These are phyloP conservation scores for Noturus placidus DNA, from an alignment of 2,113 vertebrate genomes.

Conservation along the genomic window DNA sequence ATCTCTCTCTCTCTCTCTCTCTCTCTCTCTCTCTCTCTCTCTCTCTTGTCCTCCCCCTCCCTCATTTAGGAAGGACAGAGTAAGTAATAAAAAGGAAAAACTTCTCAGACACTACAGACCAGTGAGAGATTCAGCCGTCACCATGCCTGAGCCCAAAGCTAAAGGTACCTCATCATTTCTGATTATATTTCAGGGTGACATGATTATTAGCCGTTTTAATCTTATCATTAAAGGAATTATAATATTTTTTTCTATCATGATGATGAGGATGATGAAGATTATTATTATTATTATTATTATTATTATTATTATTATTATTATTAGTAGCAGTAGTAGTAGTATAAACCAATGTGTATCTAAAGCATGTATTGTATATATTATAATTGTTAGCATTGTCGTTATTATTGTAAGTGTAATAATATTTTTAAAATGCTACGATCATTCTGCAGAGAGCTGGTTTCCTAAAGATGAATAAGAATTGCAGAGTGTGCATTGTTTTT, in stretches of 20 bases:
- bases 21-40: background rate
- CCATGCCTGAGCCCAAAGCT: slow-evolving; percentile 50
- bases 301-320: background rate
- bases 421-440: no score
- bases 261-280: background rate
- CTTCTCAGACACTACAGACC: slow-evolving; percentile 21
- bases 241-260: background rate
- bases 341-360: background rate
- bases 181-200: background rate
- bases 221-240: background rate
- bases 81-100: slow-evolving; percentile 52
- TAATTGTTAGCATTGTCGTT: background rate
- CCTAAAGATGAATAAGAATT: background rate
- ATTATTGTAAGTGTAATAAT: no score
- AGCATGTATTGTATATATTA: no score
- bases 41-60: background rate
- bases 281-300: background rate
- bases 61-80: slow-evolving; percentile 41
- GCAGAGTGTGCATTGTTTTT: background rate
- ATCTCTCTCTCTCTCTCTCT: background rate
- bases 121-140: slow-evolving; percentile 23
- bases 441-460: background rate
- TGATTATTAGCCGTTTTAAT: background rate
- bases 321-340: no score
- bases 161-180: slow-evolving; percentile 22